Evolutionary conservation across 2,113 vertebrate species (phyloP).

Genomic region (Perccottus glenii): DNA sequence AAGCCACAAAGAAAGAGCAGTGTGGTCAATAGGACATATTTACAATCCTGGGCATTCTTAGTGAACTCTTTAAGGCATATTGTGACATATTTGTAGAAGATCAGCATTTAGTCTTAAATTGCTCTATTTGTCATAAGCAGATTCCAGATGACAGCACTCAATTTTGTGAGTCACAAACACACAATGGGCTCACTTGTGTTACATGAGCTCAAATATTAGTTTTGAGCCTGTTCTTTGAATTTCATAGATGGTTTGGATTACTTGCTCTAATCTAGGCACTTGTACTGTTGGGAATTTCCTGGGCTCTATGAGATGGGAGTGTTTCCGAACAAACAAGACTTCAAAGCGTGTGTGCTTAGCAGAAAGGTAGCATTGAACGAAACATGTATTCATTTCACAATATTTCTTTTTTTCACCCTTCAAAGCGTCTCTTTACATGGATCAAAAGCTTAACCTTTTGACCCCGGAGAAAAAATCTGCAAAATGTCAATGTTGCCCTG

Average conservation of each 20-base stretch:
- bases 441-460: slow-evolving; percentile 80
- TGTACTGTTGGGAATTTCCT: slow-evolving; percentile 68
- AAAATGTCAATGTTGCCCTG: slow-evolving; percentile 12
- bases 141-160: slow-evolving; percentile 57
- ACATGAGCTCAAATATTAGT: slow-evolving; percentile 77
- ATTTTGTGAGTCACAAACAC: slow-evolving; percentile 66
- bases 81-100: slow-evolving; percentile 62
- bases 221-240: slow-evolving; percentile 74
- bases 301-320: slow-evolving; percentile 72
- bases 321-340: slow-evolving; percentile 75
- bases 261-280: slow-evolving; percentile 65
- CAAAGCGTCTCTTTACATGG: slow-evolving; percentile 69
- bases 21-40: too few species aligned
- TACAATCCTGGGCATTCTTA: too few species aligned
- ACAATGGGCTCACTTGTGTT: slow-evolving; percentile 73
- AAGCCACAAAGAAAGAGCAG: slow-evolving; percentile 17
- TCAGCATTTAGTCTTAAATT: slow-evolving; percentile 56
- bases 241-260: slow-evolving; percentile 73
- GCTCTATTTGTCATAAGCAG: slow-evolving; percentile 61
- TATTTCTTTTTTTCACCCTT: slow-evolving; percentile 62
- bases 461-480: slow-evolving; percentile 48
- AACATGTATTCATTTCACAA: slow-evolving; percentile 78
- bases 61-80: background rate
- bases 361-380: slow-evolving; percentile 74
- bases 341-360: slow-evolving; percentile 68